Evolutionary conservation across 2,113 vertebrate species (phyloP).

Genomic region (Gorsachius goisagi): DNA sequence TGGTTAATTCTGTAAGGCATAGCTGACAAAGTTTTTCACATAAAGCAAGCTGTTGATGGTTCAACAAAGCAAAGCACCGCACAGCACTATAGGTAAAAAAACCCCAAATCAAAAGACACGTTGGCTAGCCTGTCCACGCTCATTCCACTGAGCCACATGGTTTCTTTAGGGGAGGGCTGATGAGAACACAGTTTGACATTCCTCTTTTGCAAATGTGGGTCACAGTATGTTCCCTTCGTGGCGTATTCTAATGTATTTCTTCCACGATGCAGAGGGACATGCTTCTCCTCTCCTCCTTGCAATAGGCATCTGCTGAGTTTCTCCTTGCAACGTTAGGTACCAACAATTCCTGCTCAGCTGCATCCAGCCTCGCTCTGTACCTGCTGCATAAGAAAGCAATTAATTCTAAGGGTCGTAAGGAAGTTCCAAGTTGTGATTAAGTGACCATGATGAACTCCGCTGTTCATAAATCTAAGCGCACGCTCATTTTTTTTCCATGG

Average conservation of each 20-base stretch:
- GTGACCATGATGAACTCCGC: background rate
- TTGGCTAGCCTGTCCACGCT: conserved; percentile 37
- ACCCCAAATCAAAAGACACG: background rate
- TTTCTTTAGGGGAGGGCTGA: conserved; percentile 69
- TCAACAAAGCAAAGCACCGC: background rate
- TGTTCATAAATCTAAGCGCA: background rate
- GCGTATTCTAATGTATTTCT: background rate
- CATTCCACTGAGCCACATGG: conserved; percentile 27
- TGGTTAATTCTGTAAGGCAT: background rate
- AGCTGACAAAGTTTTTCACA: background rate
- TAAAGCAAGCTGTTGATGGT: background rate
- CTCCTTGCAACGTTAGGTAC: background rate
- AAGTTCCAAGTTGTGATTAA: background rate
- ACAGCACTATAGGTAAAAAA: background rate
- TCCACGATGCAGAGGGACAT: background rate
- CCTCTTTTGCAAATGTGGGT: conserved; percentile 69
- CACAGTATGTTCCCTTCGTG: conserved; percentile 37
- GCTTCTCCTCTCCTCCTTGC: background rate
- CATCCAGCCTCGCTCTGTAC: background rate
- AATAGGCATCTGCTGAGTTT: background rate
- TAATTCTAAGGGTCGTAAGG: background rate
- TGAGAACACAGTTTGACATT: conserved; percentile 67
- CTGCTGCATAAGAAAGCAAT: background rate
- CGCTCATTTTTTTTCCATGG: background rate
- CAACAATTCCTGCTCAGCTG: background rate